Evolutionary conservation across 2,888 invertebrate species (phyloP), one percentile per base, ranked within the genome.

Genomic region (Arge pagana): DNA sequence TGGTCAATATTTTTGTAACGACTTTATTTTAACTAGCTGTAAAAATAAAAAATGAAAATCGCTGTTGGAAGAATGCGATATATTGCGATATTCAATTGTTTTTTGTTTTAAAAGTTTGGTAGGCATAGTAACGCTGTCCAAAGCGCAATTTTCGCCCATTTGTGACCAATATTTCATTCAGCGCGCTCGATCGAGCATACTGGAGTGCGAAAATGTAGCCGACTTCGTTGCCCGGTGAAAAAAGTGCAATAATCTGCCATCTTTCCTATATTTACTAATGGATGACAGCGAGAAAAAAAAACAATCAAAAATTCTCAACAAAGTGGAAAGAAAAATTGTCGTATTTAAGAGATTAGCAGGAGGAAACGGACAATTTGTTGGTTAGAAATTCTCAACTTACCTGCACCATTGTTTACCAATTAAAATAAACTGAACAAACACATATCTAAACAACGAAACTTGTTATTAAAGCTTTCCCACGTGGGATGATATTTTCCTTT

Each of bases 191-290:
- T n/a, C n/a, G n/a, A n/a, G n/a, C n/a, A n/a, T n/a, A n/a, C n/a
- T n/a, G n/a, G n/a, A n/a, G n/a, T n/a, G n/a, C n/a, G 72, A 71
- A 73, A 72, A 73, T 73, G 72, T 74, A 70, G 65, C 68, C 63
- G 24, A 54, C 48, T 58, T 62, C 61, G 62, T 67, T 61, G 63
- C 65, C 60, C 61, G 62, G 57, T 57, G 72, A 73, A 74, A 72
- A 73, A 72, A 74, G 72, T 70, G 71, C 70, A 74, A 73, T 72
- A 75, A 74, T 75, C 75, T 72, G 75, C 75, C 75, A 75, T 75
- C 74, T 74, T 75, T 74, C 69, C 73, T 72, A 74, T n/a, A n/a
- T 75, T 75, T 75, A 74, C 74, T 74, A 73, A 75, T 75, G 75
- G 74, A 73, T 72, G 74, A 70, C 71, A 71, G 70, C n/a, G 65